Conservation (phyloP, 2,113 vertebrate genomes). For the Delphinus delphis region DNA sequence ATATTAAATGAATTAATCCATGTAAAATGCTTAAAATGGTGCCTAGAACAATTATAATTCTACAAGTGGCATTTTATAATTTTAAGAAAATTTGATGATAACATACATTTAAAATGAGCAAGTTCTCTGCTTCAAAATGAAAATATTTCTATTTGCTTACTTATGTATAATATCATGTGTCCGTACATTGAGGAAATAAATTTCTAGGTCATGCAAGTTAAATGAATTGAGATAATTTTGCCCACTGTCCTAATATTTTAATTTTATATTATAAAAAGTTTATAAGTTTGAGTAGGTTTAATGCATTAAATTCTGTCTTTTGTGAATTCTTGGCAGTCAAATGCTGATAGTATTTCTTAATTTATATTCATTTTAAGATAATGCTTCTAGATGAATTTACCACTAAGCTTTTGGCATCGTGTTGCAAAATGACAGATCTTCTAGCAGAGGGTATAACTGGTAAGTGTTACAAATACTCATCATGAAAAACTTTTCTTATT, state of each 20-base stretch:
- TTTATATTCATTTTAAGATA: constrained; percentile 84
- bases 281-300: constrained; percentile 16
- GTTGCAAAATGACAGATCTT: constrained; percentile 97
- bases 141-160: constrained; percentile 34
- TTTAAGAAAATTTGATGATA: constrained; percentile 55
- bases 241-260: background rate
- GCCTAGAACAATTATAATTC: constrained; percentile 3
- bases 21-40: background rate
- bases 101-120: constrained; percentile 6
- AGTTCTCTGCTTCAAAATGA: constrained; percentile 40
- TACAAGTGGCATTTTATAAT: background rate
- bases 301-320: constrained; percentile 24
- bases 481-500: background rate
- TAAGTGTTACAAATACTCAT: constrained; percentile 66
- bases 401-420: constrained; percentile 93
- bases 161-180: background rate
- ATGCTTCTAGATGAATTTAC: constrained; percentile 96
- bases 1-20: background rate
- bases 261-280: constrained; percentile 39
- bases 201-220: background rate
- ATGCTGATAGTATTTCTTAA: constrained; percentile 28
- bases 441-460: constrained; percentile 91
- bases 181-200: background rate
- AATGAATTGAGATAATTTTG: constrained; percentile 38
- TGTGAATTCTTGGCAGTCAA: constrained; percentile 5